Base-by-base conservation (phyloP, 1,140 invertebrate species). In the Platyura marginata region DNA sequence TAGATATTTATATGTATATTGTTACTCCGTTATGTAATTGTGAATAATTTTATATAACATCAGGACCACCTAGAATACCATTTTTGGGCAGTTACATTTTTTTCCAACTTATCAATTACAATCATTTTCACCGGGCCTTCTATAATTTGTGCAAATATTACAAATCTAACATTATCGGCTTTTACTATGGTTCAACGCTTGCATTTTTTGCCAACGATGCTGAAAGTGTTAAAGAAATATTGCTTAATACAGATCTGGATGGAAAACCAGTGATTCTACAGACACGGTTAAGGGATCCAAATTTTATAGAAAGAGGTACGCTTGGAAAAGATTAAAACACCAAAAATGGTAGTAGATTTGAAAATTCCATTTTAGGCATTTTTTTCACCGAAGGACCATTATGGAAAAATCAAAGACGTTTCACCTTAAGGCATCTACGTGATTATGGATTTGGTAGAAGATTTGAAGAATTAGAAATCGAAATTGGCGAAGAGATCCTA, bases 321-420 rank as follows among this genome's bases (percentile, higher is more conserved):
- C 34, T 21, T 18, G 25, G 41, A 6, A 21, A 9, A 9, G 20
- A 20, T 9, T 5, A 20, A 20, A 8, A 3, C 16, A 15, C 15
- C 5, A 9, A 9, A 9, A 36, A 5, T 2, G 20, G 33, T 36
- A 40, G 6, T 11, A 25, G 18, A 36, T 21, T 39, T 20, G 5
- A 18, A 39, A 9, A 21, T 40, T 23, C 19, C 20, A 21, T 29
- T 48, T 1, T 46, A 79, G 76, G 77, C 8, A 67, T 79, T 22
- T 75, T 78, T 51, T 77, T 79, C 46, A 68, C 68, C n/a, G 75
- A 78, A 21, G 75, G 75, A 3, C 51, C 59, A 16, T 56, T 69
- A 13, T 86, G 81, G 80, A 68, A 72, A 43, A 70, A 79, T 33
- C 79, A 84, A 49, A 64, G 79, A 22, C 68, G 78, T 40, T 84